Percentiles rank a stretch among this genome's conserved stretches.
Evolutionary conservation across 2,797 vertebrate genomes (phyloP).

Genomic region (Macroramphosus scolopax): DNA sequence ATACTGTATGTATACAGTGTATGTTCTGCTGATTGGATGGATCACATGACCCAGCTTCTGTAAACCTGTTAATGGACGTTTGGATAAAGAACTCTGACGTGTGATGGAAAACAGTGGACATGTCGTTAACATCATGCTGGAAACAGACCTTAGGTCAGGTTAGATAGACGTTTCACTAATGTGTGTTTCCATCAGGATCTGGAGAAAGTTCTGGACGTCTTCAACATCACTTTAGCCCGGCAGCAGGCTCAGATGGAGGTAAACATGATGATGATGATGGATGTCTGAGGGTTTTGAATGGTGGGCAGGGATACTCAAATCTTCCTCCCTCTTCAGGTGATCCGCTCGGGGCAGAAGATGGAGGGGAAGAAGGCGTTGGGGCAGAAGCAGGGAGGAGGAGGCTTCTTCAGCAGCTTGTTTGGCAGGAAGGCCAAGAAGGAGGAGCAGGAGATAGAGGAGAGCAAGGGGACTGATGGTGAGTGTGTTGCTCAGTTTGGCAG

Average conservation of each 20-base stretch:
- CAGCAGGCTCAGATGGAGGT: constrained; percentile 97
- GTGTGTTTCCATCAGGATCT: constrained; percentile 77
- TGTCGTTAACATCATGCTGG: too few relatives aligned
- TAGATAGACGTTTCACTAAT: neutral
- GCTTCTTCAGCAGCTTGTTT: constrained; percentile 90
- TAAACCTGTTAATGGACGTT: too few relatives aligned
- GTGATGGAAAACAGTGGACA: too few relatives aligned
- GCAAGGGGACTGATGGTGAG: constrained; percentile 80
- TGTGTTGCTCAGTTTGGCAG: too few relatives aligned
- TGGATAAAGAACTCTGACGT: too few relatives aligned
- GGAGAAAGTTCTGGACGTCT: constrained; percentile 91
- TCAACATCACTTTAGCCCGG: constrained; percentile 89
- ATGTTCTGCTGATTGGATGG: too few relatives aligned
- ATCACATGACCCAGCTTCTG: too few relatives aligned
- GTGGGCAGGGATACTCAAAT: neutral
- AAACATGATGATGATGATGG: constrained; percentile 11
- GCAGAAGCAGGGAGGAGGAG: constrained; percentile 84
- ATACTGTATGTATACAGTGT: too few relatives aligned
- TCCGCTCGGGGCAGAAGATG: constrained; percentile 89
- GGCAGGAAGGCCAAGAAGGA: constrained; percentile 86
- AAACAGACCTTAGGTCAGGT: too few relatives aligned
- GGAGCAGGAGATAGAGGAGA: constrained; percentile 82
- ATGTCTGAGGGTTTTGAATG: neutral
- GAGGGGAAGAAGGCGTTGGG: constrained; percentile 80
- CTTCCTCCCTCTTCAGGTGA: constrained; percentile 72